Conservation (phyloP, 1,140 invertebrate genomes). For the Stegodyphus mimosarum region DNA sequence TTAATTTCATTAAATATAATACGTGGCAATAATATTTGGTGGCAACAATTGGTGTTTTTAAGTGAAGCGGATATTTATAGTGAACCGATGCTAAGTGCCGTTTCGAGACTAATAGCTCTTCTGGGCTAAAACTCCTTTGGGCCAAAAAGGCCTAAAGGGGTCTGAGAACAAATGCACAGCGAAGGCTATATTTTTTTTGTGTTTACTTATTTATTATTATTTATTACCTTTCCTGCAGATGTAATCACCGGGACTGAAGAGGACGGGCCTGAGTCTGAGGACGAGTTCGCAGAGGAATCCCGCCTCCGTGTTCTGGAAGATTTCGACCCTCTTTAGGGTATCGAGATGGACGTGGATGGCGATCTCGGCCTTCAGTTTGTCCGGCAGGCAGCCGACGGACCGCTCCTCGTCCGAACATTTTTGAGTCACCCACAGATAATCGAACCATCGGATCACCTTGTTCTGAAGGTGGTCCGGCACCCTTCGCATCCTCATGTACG, state of each 20-base stretch:
- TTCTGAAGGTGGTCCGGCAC: conserved; percentile 95
- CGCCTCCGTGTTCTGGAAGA: conserved; percentile 99
- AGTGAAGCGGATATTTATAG: no score
- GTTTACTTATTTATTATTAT: not conserved
- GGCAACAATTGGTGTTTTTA: no score
- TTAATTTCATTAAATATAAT: no score
- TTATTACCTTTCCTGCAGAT: conserved; percentile 95
- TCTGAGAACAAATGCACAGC: no score
- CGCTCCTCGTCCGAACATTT: conserved; percentile 97
- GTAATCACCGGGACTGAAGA: conserved; percentile 98
- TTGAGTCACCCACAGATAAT: conserved; percentile 97
- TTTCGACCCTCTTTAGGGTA: conserved; percentile 96
- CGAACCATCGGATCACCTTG: conserved; percentile 99
- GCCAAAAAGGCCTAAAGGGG: no score
- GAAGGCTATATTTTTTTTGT: no score
- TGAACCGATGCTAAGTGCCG: no score
- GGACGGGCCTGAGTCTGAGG: conserved; percentile 89
- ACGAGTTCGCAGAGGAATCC: conserved; percentile 98
- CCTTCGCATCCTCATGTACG: conserved; percentile 95
- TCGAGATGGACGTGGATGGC: conserved; percentile 99
- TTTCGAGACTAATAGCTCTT: no score
- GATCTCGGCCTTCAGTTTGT: conserved; percentile 98
- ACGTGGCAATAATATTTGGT: no score
- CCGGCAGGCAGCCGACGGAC: conserved; percentile 92
- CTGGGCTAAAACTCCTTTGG: no score